These are phyloP conservation scores for Sipunculus nudus DNA, from an alignment of 2,888 invertebrate genomes.

Conservation along the genomic window DNA sequence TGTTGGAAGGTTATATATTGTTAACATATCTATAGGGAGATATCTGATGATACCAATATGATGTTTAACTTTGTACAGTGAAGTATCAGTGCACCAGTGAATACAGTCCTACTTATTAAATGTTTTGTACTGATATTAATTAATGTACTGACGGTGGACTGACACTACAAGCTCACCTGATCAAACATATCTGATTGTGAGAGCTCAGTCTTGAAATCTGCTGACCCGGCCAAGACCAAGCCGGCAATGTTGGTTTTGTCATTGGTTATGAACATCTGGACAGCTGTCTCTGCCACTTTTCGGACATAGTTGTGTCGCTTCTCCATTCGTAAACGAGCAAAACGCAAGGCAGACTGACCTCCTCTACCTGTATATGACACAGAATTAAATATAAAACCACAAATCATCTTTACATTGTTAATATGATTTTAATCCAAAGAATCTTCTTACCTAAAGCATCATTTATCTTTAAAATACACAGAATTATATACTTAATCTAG, in stretches of 20 bases:
- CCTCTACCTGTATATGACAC: constrained; percentile 76
- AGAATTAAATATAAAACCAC: neutral
- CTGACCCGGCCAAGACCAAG: constrained; percentile 96
- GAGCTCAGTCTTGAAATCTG: constrained; percentile 99
- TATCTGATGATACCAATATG: no score
- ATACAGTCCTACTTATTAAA: no score
- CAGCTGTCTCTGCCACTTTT: constrained; percentile 97
- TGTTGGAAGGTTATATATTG: no score
- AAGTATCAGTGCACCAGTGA: no score
- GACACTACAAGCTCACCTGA: no score
- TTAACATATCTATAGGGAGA: no score
- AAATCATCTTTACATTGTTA: neutral
- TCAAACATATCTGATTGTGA: constrained; percentile 99
- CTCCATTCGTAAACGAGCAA: constrained; percentile 99
- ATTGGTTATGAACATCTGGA: constrained; percentile 95
- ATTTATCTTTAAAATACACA: no score
- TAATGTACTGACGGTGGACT: no score
- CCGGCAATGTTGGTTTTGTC: constrained; percentile 98
- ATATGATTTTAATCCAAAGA: neutral
- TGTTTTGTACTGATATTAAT: no score
- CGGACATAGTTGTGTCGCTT: constrained; percentile 99
- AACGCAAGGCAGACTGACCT: constrained; percentile 99
- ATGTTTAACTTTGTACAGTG: no score
- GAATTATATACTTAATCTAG: no score
- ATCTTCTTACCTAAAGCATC: neutral